phyloP scores from a whole-genome alignment of 2,113 vertebrate species.

The Microcebus murinus region DNA sequence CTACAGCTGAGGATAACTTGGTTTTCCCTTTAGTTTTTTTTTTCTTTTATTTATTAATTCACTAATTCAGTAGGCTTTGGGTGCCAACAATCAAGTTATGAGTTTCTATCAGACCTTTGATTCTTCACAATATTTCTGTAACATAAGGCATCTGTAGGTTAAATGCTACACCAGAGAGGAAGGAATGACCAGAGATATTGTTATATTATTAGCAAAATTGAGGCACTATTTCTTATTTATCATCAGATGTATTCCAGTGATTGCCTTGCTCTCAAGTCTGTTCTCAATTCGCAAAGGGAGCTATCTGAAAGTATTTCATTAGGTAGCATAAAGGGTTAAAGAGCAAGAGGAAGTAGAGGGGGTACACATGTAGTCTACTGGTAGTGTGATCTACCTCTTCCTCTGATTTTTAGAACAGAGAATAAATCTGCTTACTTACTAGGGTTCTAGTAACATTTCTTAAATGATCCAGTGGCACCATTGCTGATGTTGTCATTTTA shows the following conservation, averaged over 20 bases:
- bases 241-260: neutral
- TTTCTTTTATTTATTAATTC: neutral
- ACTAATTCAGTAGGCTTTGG: neutral
- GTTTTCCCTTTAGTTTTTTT: neutral
- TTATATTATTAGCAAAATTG: neutral
- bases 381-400: no score
- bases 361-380: no score
- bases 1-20: neutral
- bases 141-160: neutral
- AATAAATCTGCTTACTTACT: neutral
- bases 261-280: neutral
- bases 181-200: neutral
- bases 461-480: neutral
- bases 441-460: neutral
- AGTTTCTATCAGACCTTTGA: neutral
- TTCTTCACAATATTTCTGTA: neutral
- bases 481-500: neutral
- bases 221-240: neutral
- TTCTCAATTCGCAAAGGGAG: neutral
- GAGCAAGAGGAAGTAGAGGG: no score
- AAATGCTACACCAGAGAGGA: neutral
- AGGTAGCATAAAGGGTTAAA: no score
- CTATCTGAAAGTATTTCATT: neutral
- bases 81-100: neutral
- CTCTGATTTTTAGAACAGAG: neutral